A percentile compares a stretch with the other conserved stretches of the same genome.
phyloP scores from a whole-genome alignment of 2,888 invertebrate species.

The Leucania comma region DNA sequence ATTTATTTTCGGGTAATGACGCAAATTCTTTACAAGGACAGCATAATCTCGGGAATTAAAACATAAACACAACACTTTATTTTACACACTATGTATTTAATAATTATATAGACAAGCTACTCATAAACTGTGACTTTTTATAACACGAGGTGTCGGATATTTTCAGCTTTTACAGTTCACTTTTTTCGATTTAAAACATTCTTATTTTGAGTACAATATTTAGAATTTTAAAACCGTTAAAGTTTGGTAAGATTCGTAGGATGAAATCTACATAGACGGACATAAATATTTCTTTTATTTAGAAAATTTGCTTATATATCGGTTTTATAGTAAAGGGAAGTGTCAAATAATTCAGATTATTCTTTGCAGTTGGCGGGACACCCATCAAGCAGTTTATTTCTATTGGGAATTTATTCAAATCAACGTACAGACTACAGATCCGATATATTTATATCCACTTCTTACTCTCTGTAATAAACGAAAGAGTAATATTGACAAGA shows the following conservation, averaged over 20 bases:
- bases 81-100: conserved; percentile 12
- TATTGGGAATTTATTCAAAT: conserved; percentile 77
- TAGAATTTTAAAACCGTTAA: conserved; percentile 35
- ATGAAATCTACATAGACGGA: conserved; percentile 14
- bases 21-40: conserved; percentile 34
- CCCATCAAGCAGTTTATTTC: conserved; percentile 63
- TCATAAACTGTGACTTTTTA: conserved; percentile 9
- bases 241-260: not conserved
- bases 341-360: conserved; percentile 71
- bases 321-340: conserved; percentile 54
- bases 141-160: conserved; percentile 1
- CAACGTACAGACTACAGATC: conserved; percentile 53
- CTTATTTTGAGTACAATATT: conserved; percentile 23
- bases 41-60: conserved; percentile 20
- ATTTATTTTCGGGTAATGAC: conserved; percentile 25
- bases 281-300: conserved; percentile 51
- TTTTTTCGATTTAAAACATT: not conserved
- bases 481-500: conserved; percentile 61
- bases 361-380: conserved; percentile 63
- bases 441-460: conserved; percentile 62
- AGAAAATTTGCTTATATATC: conserved; percentile 59
- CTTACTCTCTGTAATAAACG: conserved; percentile 50
- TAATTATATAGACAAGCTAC: conserved; percentile 8
- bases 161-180: not conserved
- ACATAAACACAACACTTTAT: conserved; percentile 25